phyloP scores from a whole-genome alignment of 2,797 vertebrate species.

The Phrynocephalus forsythii region DNA sequence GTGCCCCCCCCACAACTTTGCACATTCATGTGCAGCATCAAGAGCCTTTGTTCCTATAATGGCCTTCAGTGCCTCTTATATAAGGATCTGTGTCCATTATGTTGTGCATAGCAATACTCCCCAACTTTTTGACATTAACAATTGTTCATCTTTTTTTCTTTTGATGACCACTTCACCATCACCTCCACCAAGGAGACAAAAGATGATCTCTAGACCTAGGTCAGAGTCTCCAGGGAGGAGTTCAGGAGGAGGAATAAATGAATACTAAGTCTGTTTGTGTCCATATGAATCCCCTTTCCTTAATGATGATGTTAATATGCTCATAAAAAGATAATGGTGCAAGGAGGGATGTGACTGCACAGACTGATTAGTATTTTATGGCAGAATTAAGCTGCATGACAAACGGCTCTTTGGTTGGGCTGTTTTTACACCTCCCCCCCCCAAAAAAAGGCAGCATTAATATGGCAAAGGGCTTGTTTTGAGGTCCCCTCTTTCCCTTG shows the following conservation, averaged over 20 bases:
- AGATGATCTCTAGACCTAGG: constrained; percentile 49
- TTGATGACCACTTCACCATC: not conserved
- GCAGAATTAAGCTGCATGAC: constrained; percentile 79
- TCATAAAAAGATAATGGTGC: constrained; percentile 81
- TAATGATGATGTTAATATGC: constrained; percentile 80
- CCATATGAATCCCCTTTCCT: constrained; percentile 77
- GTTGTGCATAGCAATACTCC: not conserved
- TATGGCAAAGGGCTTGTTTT: constrained; percentile 57
- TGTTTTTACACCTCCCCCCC: constrained; percentile 66
- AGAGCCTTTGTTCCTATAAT: not conserved
- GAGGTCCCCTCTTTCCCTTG: constrained; percentile 53
- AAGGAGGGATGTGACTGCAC: constrained; percentile 77
- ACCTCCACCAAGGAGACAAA: constrained; percentile 32
- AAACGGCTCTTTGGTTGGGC: constrained; percentile 73
- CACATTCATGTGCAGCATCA: not conserved
- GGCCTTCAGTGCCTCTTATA: not conserved
- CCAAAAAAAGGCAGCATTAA: constrained; percentile 68
- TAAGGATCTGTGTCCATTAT: not conserved
- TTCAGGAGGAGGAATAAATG: constrained; percentile 64
- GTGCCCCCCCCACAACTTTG: too few species aligned
- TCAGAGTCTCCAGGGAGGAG: constrained; percentile 58
- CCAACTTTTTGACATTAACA: not conserved
- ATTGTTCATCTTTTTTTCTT: not conserved
- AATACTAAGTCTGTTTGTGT: constrained; percentile 75
- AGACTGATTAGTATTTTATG: constrained; percentile 82